Percentiles rank a stretch among this genome's conserved stretches.
Evolutionary conservation across 2,888 invertebrate species (phyloP).

Genomic region (Eudemis profundana): DNA sequence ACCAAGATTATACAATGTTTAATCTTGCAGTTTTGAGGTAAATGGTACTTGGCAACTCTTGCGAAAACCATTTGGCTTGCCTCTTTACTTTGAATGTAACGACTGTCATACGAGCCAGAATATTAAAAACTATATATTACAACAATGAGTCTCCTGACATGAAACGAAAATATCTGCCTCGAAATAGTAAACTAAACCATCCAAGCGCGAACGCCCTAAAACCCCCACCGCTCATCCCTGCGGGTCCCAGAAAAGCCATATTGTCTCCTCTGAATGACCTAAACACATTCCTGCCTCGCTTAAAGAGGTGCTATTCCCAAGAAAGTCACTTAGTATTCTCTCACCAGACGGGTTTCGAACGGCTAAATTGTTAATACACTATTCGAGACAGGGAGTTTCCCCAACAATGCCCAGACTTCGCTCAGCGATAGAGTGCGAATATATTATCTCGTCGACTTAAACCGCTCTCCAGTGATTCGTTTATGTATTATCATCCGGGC

Average conservation of each 20-base stretch:
- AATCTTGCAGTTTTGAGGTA: conserved; percentile 28
- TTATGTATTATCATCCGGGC: conserved; percentile 10
- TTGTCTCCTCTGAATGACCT: conserved; percentile 14
- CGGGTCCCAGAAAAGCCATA: conserved; percentile 7
- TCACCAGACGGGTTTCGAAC: conserved; percentile 30
- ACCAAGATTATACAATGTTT: conserved; percentile 19
- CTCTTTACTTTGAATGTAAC: conserved; percentile 23
- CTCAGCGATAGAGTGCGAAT: conserved; percentile 25
- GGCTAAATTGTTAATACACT: conserved; percentile 40
- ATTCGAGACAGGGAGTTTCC: conserved; percentile 40
- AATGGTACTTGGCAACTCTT: conserved; percentile 28
- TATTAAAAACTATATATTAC: neutral
- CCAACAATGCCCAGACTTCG: conserved; percentile 37
- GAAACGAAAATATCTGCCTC: neutral
- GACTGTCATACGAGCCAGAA: conserved; percentile 12
- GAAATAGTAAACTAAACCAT: neutral
- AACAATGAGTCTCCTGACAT: neutral
- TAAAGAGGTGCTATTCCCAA: conserved; percentile 17
- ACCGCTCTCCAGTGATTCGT: conserved; percentile 23
- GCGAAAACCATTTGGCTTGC: conserved; percentile 30
- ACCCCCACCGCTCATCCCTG: neutral
- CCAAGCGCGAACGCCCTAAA: neutral
- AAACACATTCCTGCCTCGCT: conserved; percentile 20
- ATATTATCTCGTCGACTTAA: conserved; percentile 34
- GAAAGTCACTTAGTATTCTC: conserved; percentile 31